phyloP scores from a whole-genome alignment of 2,797 vertebrate species.

The Enteromius trimaculatus region DNA sequence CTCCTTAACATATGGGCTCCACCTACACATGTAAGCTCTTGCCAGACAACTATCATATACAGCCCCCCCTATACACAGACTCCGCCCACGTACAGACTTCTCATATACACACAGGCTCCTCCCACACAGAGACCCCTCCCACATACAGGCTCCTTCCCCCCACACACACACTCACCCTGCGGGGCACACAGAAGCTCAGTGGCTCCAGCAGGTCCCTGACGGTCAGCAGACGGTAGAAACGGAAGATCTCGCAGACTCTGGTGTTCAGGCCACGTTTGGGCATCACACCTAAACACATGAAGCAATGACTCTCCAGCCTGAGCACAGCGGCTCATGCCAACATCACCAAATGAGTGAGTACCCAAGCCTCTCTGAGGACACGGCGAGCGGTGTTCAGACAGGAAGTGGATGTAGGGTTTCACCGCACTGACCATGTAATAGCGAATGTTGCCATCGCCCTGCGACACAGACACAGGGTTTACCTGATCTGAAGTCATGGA shows the following conservation, averaged over 20 bases:
- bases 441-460: constrained; percentile 79
- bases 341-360: constrained; percentile 65
- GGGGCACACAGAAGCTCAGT: constrained; percentile 85
- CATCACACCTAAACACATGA: constrained; percentile 55
- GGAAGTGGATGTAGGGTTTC: constrained; percentile 88
- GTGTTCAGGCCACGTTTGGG: constrained; percentile 56
- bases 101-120: too few species aligned
- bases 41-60: constrained; percentile 29
- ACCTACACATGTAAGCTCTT: constrained; percentile 57
- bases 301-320: neutral
- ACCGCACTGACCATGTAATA: constrained; percentile 80
- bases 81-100: neutral
- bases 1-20: too few species aligned
- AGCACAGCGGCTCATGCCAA: constrained; percentile 16
- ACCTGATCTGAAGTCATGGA: neutral
- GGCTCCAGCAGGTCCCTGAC: constrained; percentile 89
- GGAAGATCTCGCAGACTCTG: constrained; percentile 53
- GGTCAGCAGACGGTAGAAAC: constrained; percentile 70
- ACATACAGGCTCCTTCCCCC: neutral
- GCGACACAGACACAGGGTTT: constrained; percentile 1
- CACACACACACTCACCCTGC: constrained; percentile 86
- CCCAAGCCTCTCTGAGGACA: constrained; percentile 93
- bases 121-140: neutral
- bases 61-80: neutral
- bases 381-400: constrained; percentile 85